Conservation (phyloP, 2,888 invertebrate genomes). For the Incurvaria masculella region DNA sequence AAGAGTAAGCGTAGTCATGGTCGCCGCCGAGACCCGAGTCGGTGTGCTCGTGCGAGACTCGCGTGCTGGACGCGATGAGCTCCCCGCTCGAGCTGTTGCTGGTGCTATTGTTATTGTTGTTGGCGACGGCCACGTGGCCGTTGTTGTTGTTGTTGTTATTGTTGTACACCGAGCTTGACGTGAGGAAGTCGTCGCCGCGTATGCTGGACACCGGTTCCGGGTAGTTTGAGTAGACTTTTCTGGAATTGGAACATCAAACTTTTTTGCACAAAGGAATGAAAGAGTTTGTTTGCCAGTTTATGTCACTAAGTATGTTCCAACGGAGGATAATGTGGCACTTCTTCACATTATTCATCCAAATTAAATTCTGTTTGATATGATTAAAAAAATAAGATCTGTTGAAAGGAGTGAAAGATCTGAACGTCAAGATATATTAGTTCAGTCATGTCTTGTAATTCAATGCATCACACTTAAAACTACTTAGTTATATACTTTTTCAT, state of each 20-base stretch:
- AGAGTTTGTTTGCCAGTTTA: not conserved
- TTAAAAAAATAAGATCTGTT: no score
- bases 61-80: constrained; percentile 46
- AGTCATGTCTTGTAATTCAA: no score
- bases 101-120: constrained; percentile 50
- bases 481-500: no score
- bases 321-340: not conserved
- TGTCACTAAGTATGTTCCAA: not conserved
- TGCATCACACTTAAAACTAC: no score
- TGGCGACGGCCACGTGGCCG: constrained; percentile 25
- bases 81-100: constrained; percentile 54
- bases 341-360: constrained; percentile 10
- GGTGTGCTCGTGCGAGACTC: constrained; percentile 71
- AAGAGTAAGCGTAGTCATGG: constrained; percentile 71
- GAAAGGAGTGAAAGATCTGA: no score
- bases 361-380: no score
- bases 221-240: constrained; percentile 44
- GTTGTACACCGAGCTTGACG: constrained; percentile 42
- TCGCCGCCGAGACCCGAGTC: constrained; percentile 75
- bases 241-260: constrained; percentile 16
- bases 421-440: no score
- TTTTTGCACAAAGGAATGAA: constrained; percentile 17
- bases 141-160: constrained; percentile 30
- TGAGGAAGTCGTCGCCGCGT: constrained; percentile 38
- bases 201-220: constrained; percentile 32